These are phyloP conservation scores for Leucoma salicis DNA, from an alignment of 2,888 invertebrate genomes.

Conservation along the genomic window DNA sequence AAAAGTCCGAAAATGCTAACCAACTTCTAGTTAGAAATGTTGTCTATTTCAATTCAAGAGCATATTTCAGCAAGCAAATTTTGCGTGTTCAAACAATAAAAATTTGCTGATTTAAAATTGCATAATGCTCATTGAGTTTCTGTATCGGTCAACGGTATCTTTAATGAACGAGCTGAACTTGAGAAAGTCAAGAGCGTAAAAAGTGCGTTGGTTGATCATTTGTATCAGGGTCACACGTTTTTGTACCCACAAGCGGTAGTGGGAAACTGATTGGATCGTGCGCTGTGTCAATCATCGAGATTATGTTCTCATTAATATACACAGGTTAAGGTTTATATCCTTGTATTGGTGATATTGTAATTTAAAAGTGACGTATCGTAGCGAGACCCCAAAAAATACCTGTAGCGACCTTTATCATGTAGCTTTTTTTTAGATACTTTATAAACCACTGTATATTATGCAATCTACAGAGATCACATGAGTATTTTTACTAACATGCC, in stretches of 20 bases:
- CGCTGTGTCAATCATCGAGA: neutral
- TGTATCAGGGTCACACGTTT: constrained; percentile 32
- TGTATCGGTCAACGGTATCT: constrained; percentile 20
- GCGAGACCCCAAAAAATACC: too few species aligned
- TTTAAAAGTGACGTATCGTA: too few species aligned
- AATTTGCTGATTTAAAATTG: constrained; percentile 12
- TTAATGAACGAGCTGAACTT: constrained; percentile 35
- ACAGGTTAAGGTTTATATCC: too few species aligned
- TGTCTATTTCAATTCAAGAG: too few species aligned
- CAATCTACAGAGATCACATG: too few species aligned
- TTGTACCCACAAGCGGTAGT: constrained; percentile 13
- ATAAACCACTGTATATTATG: too few species aligned
- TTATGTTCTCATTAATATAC: neutral
- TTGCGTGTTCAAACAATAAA: neutral
- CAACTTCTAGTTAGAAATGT: too few species aligned
- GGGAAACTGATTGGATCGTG: neutral
- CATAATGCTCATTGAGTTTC: constrained; percentile 21
- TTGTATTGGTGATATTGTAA: too few species aligned
- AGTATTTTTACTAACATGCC: too few species aligned
- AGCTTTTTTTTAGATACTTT: too few species aligned
- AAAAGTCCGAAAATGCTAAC: too few species aligned
- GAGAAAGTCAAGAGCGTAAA: constrained; percentile 33
- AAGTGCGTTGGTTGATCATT: constrained; percentile 32
- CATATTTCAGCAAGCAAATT: neutral
- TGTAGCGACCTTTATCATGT: too few species aligned